Evolutionary conservation across 2,113 vertebrate genomes (phyloP), one percentile per base, ranked within the genome.

Genomic region (Syngnathoides biaculeatus): DNA sequence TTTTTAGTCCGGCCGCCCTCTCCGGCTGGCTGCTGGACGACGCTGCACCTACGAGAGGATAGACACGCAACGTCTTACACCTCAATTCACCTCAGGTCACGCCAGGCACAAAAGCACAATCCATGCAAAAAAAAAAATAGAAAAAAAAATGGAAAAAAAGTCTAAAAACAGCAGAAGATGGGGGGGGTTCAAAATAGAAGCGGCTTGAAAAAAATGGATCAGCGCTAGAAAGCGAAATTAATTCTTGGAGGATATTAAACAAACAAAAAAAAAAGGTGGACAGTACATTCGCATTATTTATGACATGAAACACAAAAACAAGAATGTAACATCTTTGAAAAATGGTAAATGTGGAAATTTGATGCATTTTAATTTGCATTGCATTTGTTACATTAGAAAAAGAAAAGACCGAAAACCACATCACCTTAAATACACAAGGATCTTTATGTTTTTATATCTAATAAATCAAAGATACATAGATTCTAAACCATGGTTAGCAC

Each of bases 11-110:
- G 77, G 87, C 79, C 83, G 79, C 81, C 80, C 84, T 88, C 89
- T 89, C 86, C 82, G 66, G 86, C 79, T 85, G 82, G 87, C 81
- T 78, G 82, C 83, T 85, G 80, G 90, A 87, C 73, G 85, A 79
- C 74, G 86, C 89, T 86, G 81, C 92, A 92, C 92, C 92, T 92
- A 92, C 83, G 83, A 86, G 87, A 91, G 90, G 91, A 92, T 87
- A 91, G 84, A 92, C 81, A 91, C 86, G 79, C 67, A 57, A 86
- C 82, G 86, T 89, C 92, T 92, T 92, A 92, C 91, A 88, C 86
- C 87, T 43, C 55, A 57, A 15, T 52, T 91, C 48, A 52, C 48
- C 48, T 52, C 87, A 91, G 73, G 85, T 52, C 80, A 84, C 84
- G 86, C 85, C 89, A 83, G 83, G 84, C 69, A 89, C 65, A 78